Conservation (phyloP, 1,140 invertebrate species). For the Halotydeus destructor region DNA sequence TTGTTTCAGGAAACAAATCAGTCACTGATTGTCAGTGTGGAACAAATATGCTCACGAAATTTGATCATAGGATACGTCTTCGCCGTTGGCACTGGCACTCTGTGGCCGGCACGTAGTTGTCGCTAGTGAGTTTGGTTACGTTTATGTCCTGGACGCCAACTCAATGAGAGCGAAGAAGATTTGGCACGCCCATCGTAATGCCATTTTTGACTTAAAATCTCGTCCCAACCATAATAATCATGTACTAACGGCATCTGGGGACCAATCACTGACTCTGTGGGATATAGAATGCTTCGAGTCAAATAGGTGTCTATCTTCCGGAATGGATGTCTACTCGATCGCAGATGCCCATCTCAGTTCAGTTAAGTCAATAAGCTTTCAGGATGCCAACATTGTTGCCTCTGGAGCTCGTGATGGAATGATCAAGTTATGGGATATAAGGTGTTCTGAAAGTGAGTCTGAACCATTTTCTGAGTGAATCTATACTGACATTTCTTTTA, state of each 20-base stretch:
- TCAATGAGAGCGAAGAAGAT: neutral
- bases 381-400: conserved; percentile 40
- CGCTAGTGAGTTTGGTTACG: conserved; percentile 59
- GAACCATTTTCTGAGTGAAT: neutral
- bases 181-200: conserved; percentile 7
- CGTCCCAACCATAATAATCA: neutral
- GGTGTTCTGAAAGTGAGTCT: conserved; percentile 13
- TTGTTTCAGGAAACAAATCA: too few species aligned
- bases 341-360: conserved; percentile 22
- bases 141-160: conserved; percentile 37
- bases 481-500: neutral
- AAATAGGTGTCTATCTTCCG: neutral
- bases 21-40: too few species aligned
- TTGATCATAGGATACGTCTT: too few species aligned
- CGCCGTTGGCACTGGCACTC: too few species aligned
- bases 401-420: conserved; percentile 61
- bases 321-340: neutral
- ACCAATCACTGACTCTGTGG: conserved; percentile 55
- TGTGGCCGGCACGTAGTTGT: conserved; percentile 35
- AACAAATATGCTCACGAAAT: too few species aligned
- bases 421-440: conserved; percentile 59
- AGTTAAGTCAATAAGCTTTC: conserved; percentile 6
- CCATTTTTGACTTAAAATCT: conserved; percentile 12
- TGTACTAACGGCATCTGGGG: conserved; percentile 57
- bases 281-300: conserved; percentile 29